A percentile compares a stretch with the other conserved stretches of the same genome.
These are phyloP conservation scores for Morone saxatilis DNA, from an alignment of 2,113 vertebrate species.

Conservation along the genomic window DNA sequence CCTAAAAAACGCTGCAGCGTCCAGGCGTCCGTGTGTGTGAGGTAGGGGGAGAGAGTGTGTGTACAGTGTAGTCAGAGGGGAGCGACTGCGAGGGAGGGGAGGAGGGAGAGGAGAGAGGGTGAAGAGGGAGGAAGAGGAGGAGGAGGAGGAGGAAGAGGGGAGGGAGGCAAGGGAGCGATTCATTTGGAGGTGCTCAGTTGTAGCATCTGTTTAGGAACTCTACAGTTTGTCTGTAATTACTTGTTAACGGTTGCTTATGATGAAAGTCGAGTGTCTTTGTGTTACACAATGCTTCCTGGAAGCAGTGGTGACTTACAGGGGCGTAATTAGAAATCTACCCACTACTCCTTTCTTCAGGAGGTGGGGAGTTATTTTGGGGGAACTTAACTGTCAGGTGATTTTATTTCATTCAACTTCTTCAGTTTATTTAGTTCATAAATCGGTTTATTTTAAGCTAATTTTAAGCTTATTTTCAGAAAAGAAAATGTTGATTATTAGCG, in stretches of 20 bases:
- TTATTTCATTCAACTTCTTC: too few species aligned
- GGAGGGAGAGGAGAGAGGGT: conserved; percentile 16
- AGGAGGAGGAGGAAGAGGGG: background rate
- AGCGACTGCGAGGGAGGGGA: conserved; percentile 49
- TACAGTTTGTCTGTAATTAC: conserved; percentile 53
- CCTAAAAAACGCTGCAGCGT: conserved; percentile 83
- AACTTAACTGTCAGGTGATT: too few species aligned
- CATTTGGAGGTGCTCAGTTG: conserved; percentile 48
- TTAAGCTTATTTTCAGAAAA: too few species aligned
- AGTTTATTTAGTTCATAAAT: too few species aligned
- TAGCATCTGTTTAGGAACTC: conserved; percentile 60
- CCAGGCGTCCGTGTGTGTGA: conserved; percentile 81
- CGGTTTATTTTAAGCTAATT: too few species aligned
- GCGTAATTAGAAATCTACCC: background rate
- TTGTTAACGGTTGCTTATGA: conserved; percentile 21
- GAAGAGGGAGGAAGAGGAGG: conserved; percentile 23
- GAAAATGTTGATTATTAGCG: too few species aligned
- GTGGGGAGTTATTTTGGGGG: background rate
- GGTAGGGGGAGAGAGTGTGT: conserved; percentile 70
- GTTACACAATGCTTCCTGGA: conserved; percentile 38
- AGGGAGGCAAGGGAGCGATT: background rate
- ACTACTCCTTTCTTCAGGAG: background rate
- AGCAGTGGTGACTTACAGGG: conserved; percentile 25
- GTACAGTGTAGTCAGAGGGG: conserved; percentile 70
- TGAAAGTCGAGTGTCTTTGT: conserved; percentile 11